phyloP scores from a whole-genome alignment of 2,888 invertebrate genomes.

The Ceratothoa steindachneri region DNA sequence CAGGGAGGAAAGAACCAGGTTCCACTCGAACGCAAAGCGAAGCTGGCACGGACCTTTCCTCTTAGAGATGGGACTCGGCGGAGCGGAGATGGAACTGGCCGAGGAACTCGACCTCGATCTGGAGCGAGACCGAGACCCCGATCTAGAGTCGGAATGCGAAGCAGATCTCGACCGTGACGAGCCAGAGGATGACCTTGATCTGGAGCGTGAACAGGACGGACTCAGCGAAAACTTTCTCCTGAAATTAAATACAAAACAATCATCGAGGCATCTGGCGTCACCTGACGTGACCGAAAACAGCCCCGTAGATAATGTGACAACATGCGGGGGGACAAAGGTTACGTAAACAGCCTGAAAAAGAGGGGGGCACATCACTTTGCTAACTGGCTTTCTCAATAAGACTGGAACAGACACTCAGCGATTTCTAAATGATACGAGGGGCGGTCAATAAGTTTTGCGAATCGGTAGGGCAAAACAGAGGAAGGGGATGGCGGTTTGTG shows the following conservation, averaged over 20 bases:
- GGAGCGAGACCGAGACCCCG: conserved; percentile 18
- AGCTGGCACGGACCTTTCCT: conserved; percentile 1
- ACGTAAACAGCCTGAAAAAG: not conserved
- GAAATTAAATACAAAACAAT: too few species aligned
- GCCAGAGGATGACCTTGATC: conserved; percentile 54
- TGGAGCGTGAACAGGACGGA: conserved; percentile 52
- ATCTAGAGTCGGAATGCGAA: conserved; percentile 50
- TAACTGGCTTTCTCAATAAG: too few species aligned
- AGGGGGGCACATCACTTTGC: not conserved
- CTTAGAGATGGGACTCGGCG: conserved; percentile 1
- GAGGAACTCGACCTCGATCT: conserved; percentile 15
- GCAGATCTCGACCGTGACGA: conserved; percentile 54
- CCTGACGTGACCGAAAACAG: not conserved
- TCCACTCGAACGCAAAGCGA: too few species aligned
- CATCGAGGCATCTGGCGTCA: too few species aligned
- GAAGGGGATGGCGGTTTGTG: too few species aligned
- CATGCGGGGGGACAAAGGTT: too few species aligned
- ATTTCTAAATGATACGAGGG: too few species aligned
- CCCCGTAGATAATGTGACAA: too few species aligned
- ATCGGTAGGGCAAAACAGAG: too few species aligned
- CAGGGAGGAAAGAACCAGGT: too few species aligned
- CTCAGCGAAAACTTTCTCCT: conserved; percentile 21
- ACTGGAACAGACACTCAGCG: too few species aligned
- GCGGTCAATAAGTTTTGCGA: too few species aligned
- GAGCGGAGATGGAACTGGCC: not conserved